Evolutionary conservation across 2,888 invertebrate genomes (phyloP), one percentile per base, ranked within the genome.

Genomic region (Eristalinus sepulchralis): DNA sequence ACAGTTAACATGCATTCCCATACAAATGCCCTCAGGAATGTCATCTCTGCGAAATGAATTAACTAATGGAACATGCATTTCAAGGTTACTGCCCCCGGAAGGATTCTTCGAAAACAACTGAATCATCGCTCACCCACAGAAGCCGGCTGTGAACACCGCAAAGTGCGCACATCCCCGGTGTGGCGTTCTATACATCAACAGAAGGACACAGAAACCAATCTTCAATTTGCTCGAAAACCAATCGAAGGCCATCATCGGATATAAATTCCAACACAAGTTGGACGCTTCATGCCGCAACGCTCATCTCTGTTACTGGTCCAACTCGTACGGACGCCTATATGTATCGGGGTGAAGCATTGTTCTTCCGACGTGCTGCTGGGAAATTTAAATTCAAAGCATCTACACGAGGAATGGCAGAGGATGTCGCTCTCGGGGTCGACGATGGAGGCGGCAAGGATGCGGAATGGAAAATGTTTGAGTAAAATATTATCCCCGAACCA

Each of bases 211-310:
- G 24, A 70, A 70, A 36, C 77, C 68, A 68, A 70, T 77, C 62
- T 62, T 17, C 68, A 77, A 77, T 77, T 55, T 68, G 22, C 20
- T 24, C 34, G n/a, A 27, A 34, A 53, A 67, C 17, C 62, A 59
- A 67, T 57, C 53, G 22, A 10, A 24, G 47, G 31, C 47, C 62
- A 70, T 63, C 66, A 78, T 68, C 71, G 34, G 75, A 76, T 71
- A 81, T 76, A 76, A 67, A 84, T 80, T 76, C 80, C 80, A 80
- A 81, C 71, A 76, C 60, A 76, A 84, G 71, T 72, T 76, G 39
- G 60, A 22, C 57, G 71, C 76, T 71, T 80, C 66, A 62, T 75
- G 70, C 24, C 33, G 59, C 55, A 24, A 68, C 78, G 47, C n/a
- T 47, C 17, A 17, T 17, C 47, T 47, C 47, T 17, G 47, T 66